These are phyloP conservation scores for Habrosyne pyritoides DNA, from an alignment of 2,888 invertebrate species.

Conservation along the genomic window DNA sequence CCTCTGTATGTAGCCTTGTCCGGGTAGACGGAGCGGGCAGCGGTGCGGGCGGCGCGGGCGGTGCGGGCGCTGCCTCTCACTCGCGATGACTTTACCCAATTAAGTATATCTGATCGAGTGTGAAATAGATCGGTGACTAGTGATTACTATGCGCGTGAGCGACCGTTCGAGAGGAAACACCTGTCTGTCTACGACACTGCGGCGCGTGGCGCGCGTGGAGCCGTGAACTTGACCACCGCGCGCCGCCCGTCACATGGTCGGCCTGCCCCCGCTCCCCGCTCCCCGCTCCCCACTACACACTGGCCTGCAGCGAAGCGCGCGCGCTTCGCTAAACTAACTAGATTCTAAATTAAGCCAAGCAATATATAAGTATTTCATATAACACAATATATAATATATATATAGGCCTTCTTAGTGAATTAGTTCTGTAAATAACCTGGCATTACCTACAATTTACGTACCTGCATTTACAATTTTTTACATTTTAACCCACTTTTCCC, in stretches of 20 bases:
- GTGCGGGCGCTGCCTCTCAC: background rate
- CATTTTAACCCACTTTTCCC: too few relatives aligned
- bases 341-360: too few relatives aligned
- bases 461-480: too few relatives aligned
- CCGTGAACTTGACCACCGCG: constrained; percentile 22
- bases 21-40: too few relatives aligned
- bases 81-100: background rate
- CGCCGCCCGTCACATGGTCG: too few relatives aligned
- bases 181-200: background rate
- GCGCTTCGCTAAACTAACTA: background rate
- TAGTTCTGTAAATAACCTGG: too few relatives aligned
- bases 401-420: too few relatives aligned
- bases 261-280: too few relatives aligned
- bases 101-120: constrained; percentile 11
- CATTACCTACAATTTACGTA: too few relatives aligned
- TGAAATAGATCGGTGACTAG: constrained; percentile 12
- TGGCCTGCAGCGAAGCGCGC: background rate
- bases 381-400: too few relatives aligned
- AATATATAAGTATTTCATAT: too few relatives aligned
- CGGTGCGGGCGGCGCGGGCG: background rate
- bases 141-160: background rate
- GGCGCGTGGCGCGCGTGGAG: constrained; percentile 12
- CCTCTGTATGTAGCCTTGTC: background rate
- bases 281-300: background rate
- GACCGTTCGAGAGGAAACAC: background rate